Base-by-base conservation (phyloP, 2,797 vertebrate genomes). In the Anguilla anguilla region DNA sequence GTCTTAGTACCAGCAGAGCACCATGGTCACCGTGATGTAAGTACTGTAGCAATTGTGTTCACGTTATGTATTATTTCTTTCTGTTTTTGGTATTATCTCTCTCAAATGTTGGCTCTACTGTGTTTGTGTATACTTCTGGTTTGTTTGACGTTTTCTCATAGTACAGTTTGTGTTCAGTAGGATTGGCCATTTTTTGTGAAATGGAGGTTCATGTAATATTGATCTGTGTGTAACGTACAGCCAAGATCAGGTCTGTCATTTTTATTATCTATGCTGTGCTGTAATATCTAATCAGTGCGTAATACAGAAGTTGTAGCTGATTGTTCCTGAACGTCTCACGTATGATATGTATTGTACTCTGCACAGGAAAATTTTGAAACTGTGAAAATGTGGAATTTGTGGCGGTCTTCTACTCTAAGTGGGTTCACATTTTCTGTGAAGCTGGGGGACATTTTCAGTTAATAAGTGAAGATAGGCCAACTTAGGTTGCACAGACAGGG, bases 221-320 rank as follows among this genome's bases (percentile, higher is more conserved):
- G 85, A 86, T 86, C 72, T 86, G 46, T 86, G 35, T 72, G 74
- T 86, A 55, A 55, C 55, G 74, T 86, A 83, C 74, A 72, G 61
- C 85, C 57, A 28, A 69, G 84, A 88, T 35, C 83, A 55, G 90
- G 74, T 92, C 25, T 87, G 69, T 92, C 81, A 86, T 91, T 87
- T 87, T 46, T n/a, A 25, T 64, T 88, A 82, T 86, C 91, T 88
- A 88, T 89, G 89, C 87, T 88, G 88, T 92, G 90, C 89, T 90
- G 89, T 93, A 89, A 91, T 86, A 88, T 82, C 85, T 55, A 86
- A 72, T 88, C 57, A 72, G 77, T 69, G 77, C 82, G 35, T 83
- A 31, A 35, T 46, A 55, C 85, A 72, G 85, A 69, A 69, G 79
- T 86, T 86, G 74, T 83, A 86, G 77, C 88, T 53, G 61, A 64